Base-by-base conservation (phyloP, 1,140 invertebrate species). In the Leptopilina boulardi region DNA sequence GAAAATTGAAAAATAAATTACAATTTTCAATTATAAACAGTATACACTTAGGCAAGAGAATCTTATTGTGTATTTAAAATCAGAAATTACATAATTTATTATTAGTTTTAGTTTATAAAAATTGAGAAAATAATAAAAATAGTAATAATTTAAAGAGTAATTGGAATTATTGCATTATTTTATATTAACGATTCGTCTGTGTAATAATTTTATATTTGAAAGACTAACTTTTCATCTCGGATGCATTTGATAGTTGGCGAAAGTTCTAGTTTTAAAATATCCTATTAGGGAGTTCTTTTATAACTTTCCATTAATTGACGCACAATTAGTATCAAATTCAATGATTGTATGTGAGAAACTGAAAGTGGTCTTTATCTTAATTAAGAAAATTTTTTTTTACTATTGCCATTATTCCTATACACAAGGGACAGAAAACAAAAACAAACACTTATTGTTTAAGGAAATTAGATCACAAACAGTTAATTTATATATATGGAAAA, bases 221-320 rank as follows among this genome's bases (percentile, higher is more conserved):
- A 15, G 26, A 66, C 59, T n/a, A 30, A 66, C 23, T 66, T 66
- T 66, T 66, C 23, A 30, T 66, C 26, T n/a, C 21, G 30, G 8
- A 34, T 59, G 13, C 3, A 66, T 66, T 66, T 66, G 21, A 23
- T 66, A 6, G 30, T 30, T 34, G 26, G 59, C 23, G 59, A 66
- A 66, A 66, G 26, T 66, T 66, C 59, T 30, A 66, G 11, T 66
- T 30, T 66, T 38, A 66, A n/a, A 66, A 66, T 2, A 66, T 66
- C 26, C 59, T 66, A 66, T 66, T 66, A 66, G 8, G 59, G 4
- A 66, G 26, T n/a, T 30, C 23, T 66, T 30, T 30, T 66, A 66
- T 66, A 66, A 30, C 59, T 66, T 66, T 66, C 59, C 59, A 66
- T 66, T 66, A 66, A 66, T 66, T 66, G 59, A n/a, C 23, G 15